Conservation (phyloP, 1,140 invertebrate genomes). For the Calliopsis andreniformis region DNA sequence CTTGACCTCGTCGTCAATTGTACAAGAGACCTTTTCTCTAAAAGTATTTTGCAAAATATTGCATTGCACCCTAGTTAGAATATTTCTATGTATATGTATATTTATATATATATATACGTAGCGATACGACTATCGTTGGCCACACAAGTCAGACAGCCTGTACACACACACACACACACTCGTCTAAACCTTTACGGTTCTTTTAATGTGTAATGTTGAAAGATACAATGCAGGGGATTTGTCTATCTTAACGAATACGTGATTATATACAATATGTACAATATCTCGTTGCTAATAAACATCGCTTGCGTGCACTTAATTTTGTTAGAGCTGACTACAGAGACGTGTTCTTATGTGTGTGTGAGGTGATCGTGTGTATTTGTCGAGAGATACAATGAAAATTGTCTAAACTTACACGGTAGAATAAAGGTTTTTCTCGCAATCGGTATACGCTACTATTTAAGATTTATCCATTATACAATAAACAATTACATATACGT, state of each 20-base stretch:
- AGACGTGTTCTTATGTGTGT: no score
- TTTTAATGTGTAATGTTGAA: slow-evolving; percentile 76
- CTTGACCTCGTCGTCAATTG: slow-evolving; percentile 14
- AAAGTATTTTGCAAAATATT: slow-evolving; percentile 57
- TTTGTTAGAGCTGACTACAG: slow-evolving; percentile 61
- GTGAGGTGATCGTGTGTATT: slow-evolving; percentile 43
- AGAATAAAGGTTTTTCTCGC: slow-evolving; percentile 66
- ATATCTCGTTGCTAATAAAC: slow-evolving; percentile 55
- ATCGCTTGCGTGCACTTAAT: slow-evolving; percentile 62
- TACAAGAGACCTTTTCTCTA: slow-evolving; percentile 46
- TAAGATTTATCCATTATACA: slow-evolving; percentile 61
- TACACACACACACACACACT: slow-evolving; percentile 47
- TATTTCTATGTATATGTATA: slow-evolving; percentile 28
- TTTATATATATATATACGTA: slow-evolving; percentile 32
- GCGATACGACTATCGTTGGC: slow-evolving; percentile 67
- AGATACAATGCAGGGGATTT: slow-evolving; percentile 75
- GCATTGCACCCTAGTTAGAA: slow-evolving; percentile 41
- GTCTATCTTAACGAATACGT: slow-evolving; percentile 69
- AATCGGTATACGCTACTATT: slow-evolving; percentile 54
- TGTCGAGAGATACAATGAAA: slow-evolving; percentile 60
- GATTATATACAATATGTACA: slow-evolving; percentile 79
- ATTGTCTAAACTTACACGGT: slow-evolving; percentile 70
- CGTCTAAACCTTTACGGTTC: slow-evolving; percentile 67
- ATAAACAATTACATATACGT: slow-evolving; percentile 55
- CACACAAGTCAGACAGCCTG: slow-evolving; percentile 63